These are phyloP conservation scores for Bugula neritina DNA, from an alignment of 2,888 invertebrate genomes.

Conservation along the genomic window DNA sequence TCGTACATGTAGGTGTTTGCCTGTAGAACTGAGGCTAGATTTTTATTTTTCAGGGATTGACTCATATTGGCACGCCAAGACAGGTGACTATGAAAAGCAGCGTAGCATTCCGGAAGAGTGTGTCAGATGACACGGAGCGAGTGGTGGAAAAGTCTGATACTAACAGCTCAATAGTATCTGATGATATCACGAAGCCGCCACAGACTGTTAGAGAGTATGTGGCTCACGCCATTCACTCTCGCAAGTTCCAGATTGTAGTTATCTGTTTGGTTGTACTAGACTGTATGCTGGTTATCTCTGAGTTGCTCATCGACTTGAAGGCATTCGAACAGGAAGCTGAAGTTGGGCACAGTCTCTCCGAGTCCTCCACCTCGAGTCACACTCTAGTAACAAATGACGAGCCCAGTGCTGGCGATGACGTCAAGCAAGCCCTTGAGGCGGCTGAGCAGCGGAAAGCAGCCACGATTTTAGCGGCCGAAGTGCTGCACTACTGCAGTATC, in stretches of 20 bases:
- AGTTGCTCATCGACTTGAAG: constrained; percentile 52
- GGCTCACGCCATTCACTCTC: constrained; percentile 39
- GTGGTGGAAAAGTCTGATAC: constrained; percentile 50
- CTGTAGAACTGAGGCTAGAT: too few relatives aligned
- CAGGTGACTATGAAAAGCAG: constrained; percentile 40
- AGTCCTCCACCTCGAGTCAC: constrained; percentile 29
- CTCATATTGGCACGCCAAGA: too few relatives aligned
- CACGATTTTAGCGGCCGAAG: constrained; percentile 37
- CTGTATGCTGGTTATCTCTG: constrained; percentile 51
- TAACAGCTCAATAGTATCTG: constrained; percentile 43
- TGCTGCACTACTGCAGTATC: constrained; percentile 51
- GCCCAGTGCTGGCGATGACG: constrained; percentile 41
- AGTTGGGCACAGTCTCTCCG: background rate
- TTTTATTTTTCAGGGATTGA: too few relatives aligned
- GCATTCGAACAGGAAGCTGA: constrained; percentile 39
- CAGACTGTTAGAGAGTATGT: constrained; percentile 37
- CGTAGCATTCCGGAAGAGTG: constrained; percentile 48
- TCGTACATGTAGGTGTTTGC: too few relatives aligned
- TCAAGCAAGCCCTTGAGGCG: constrained; percentile 44
- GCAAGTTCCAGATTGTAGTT: constrained; percentile 48
- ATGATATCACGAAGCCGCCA: constrained; percentile 39
- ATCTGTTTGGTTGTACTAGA: constrained; percentile 52
- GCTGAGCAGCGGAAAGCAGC: constrained; percentile 32
- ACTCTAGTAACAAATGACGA: constrained; percentile 41
- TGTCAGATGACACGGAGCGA: constrained; percentile 44